Conservation (phyloP, 2,888 invertebrate species). For the Carpatolechia fugitivella region DNA sequence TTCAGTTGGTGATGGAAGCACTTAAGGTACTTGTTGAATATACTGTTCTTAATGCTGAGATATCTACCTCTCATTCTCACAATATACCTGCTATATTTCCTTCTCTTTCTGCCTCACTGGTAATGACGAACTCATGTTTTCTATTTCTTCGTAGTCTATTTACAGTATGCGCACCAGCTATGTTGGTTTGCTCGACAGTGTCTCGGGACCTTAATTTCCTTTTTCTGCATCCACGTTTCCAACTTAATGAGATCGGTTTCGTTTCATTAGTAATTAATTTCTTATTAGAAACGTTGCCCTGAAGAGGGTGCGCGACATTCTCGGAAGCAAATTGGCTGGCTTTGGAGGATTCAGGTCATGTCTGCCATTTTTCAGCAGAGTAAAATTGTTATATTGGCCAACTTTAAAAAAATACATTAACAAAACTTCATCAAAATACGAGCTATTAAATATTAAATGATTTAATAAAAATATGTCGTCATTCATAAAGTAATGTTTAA, state of each 20-base stretch:
- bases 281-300: neutral
- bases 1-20: slow-evolving; percentile 34
- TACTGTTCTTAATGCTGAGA: slow-evolving; percentile 46
- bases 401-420: no score
- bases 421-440: no score
- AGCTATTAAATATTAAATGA: no score
- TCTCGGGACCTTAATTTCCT: slow-evolving; percentile 12
- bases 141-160: neutral
- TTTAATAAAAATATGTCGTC: no score
- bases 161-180: no score
- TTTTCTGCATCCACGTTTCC: neutral
- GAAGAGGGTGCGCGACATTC: neutral
- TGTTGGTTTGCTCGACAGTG: neutral
- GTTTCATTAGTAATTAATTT: slow-evolving; percentile 1
- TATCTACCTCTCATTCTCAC: slow-evolving; percentile 17
- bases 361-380: neutral
- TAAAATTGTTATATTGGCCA: no score
- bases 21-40: slow-evolving; percentile 39
- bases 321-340: neutral
- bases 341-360: neutral
- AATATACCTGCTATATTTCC: slow-evolving; percentile 19
- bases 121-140: slow-evolving; percentile 16
- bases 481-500: no score
- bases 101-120: slow-evolving; percentile 29
- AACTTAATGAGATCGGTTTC: slow-evolving; percentile 1